Conservation (phyloP, 2,113 vertebrate genomes). For the Elaphurus davidianus region DNA sequence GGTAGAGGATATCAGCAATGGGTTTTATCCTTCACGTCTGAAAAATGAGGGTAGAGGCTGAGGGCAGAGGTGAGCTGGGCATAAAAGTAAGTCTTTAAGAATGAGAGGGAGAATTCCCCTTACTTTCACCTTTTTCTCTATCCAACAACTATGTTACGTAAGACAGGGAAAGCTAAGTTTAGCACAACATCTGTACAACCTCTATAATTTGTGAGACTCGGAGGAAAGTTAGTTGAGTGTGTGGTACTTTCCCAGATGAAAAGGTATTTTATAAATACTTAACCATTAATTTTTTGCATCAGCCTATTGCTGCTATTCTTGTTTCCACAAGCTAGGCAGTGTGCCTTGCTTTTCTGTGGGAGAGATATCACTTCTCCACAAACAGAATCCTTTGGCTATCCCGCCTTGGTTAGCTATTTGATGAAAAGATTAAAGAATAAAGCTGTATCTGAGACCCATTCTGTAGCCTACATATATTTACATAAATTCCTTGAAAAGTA, state of each 20-base stretch:
- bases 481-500: conserved; percentile 76
- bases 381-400: conserved; percentile 48
- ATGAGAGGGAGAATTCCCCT: background rate
- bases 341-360: conserved; percentile 30
- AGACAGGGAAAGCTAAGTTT: background rate
- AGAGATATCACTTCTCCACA: conserved; percentile 39
- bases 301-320: background rate
- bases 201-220: background rate
- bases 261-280: conserved; percentile 46
- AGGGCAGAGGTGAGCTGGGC: background rate
- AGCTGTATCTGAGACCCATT: conserved; percentile 67
- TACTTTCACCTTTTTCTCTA: background rate
- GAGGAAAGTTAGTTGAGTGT: background rate
- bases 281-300: conserved; percentile 45
- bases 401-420: conserved; percentile 54
- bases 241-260: conserved; percentile 10
- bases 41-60: background rate
- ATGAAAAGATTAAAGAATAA: conserved; percentile 76
- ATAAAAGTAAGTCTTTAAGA: background rate
- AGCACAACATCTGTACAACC: background rate
- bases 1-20: background rate
- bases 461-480: conserved; percentile 73
- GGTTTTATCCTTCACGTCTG: background rate
- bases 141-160: background rate
- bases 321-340: background rate